Conservation (phyloP, 2,797 vertebrate genomes). For the Acestrorhynchus altus region DNA sequence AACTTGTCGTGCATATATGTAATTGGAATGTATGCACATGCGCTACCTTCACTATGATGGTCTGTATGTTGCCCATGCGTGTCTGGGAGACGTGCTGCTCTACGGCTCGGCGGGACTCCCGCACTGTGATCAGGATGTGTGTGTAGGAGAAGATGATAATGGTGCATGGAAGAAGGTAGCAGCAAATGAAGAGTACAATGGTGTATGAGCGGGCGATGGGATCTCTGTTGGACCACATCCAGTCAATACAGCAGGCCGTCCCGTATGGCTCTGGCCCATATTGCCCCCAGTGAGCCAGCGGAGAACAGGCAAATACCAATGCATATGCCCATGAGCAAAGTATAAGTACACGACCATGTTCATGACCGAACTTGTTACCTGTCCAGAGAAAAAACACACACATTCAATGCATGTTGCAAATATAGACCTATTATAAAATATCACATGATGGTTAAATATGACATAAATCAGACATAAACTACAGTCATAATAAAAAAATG, state of each 20-base stretch:
- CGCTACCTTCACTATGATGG: slow-evolving; percentile 68
- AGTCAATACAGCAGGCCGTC: slow-evolving; percentile 86
- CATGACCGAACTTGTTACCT: slow-evolving; percentile 80
- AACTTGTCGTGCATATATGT: too few species aligned
- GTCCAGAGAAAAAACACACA: neutral
- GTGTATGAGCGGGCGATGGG: slow-evolving; percentile 74
- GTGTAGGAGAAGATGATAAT: slow-evolving; percentile 79
- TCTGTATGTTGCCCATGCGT: slow-evolving; percentile 67
- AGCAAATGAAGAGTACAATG: slow-evolving; percentile 77
- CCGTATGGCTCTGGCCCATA: slow-evolving; percentile 83
- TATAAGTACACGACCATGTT: slow-evolving; percentile 73
- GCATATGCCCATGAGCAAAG: slow-evolving; percentile 78
- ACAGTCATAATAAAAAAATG: too few species aligned
- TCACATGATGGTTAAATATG: neutral
- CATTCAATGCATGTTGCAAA: neutral
- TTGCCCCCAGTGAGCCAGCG: slow-evolving; percentile 80
- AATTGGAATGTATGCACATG: neutral
- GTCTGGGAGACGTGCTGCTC: slow-evolving; percentile 57
- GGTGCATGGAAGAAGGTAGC: slow-evolving; percentile 82
- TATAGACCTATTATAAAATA: slow-evolving; percentile 21
- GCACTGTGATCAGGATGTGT: slow-evolving; percentile 69
- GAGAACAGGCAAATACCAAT: slow-evolving; percentile 78
- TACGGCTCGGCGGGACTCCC: slow-evolving; percentile 69
- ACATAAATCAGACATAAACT: too few species aligned
- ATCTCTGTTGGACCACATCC: slow-evolving; percentile 74